phyloP scores from a whole-genome alignment of 2,888 invertebrate species.

The Habrosyne pyritoides region DNA sequence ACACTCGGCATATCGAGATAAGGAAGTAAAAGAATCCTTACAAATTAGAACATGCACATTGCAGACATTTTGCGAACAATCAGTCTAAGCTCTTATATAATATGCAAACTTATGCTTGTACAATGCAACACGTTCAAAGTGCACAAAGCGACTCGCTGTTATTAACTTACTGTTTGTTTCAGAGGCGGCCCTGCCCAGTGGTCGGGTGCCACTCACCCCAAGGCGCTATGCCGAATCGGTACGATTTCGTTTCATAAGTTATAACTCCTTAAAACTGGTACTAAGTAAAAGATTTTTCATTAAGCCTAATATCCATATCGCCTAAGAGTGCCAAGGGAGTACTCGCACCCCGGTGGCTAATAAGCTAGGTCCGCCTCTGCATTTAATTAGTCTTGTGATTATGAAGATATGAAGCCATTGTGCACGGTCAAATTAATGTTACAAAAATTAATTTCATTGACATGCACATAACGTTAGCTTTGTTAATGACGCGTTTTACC shows the following conservation, averaged over 20 bases:
- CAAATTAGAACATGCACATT: background rate
- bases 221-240: too few relatives aligned
- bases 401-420: background rate
- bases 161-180: constrained; percentile 64
- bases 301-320: background rate
- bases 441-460: background rate
- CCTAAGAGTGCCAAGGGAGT: background rate
- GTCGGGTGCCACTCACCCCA: too few relatives aligned
- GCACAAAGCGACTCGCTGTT: constrained; percentile 21
- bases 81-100: background rate
- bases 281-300: too few relatives aligned
- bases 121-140: background rate
- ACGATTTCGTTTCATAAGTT: too few relatives aligned
- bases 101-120: background rate
- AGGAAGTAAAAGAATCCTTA: background rate
- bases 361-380: background rate
- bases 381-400: background rate
- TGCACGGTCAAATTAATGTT: background rate
- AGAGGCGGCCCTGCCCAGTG: background rate
- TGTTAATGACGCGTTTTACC: too few relatives aligned
- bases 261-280: too few relatives aligned
- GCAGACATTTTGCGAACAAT: background rate
- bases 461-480: too few relatives aligned
- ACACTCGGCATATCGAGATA: background rate
- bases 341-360: background rate